phyloP scores from a whole-genome alignment of 2,113 vertebrate species.

The Hemiprocne comata region DNA sequence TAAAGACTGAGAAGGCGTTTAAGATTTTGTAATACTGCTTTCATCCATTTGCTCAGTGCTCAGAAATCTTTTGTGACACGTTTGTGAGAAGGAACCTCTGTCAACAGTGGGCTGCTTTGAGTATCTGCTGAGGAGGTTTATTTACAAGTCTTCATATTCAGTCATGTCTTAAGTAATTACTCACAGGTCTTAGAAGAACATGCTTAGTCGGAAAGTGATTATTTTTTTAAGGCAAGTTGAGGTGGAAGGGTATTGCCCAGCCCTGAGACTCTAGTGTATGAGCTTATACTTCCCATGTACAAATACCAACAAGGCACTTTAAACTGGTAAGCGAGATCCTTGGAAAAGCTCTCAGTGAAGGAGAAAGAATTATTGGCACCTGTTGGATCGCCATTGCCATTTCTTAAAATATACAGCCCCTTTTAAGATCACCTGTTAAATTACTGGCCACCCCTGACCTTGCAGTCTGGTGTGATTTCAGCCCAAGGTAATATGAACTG shows the following conservation, averaged over 20 bases:
- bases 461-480: conserved; percentile 23
- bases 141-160: not conserved
- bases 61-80: not conserved
- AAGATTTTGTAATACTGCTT: not conserved
- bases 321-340: not conserved
- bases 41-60: not conserved
- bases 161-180: not conserved
- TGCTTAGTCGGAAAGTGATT: not conserved
- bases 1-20: not conserved
- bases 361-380: conserved; percentile 14
- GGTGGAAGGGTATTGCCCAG: not conserved
- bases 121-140: not conserved
- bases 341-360: not conserved
- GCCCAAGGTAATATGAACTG: conserved; percentile 28
- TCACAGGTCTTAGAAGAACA: not conserved
- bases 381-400: not conserved
- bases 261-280: not conserved
- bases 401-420: conserved; percentile 44
- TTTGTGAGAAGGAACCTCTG: not conserved
- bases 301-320: not conserved
- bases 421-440: conserved; percentile 26
- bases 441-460: not conserved
- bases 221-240: not conserved
- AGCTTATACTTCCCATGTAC: not conserved
- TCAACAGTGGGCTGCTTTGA: not conserved